phyloP scores from a whole-genome alignment of 2,888 invertebrate genomes.

The Ephialtes manifestator region DNA sequence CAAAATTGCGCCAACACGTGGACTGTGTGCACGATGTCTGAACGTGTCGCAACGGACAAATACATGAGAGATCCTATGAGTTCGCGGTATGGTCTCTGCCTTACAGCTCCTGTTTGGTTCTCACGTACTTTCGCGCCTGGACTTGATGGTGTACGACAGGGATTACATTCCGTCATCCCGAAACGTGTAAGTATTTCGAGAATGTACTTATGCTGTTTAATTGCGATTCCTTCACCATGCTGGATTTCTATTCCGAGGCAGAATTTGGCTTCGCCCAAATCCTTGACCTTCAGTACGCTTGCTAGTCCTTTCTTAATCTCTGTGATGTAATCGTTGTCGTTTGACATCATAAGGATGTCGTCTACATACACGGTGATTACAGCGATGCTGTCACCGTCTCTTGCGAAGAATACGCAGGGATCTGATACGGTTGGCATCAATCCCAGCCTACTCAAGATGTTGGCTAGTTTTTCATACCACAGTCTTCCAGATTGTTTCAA shows the following conservation, averaged over 20 bases:
- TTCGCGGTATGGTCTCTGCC: constrained; percentile 9
- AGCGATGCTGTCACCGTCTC: neutral
- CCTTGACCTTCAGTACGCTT: constrained; percentile 12
- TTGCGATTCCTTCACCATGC: neutral
- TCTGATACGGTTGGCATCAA: constrained; percentile 12
- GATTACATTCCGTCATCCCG: constrained; percentile 24
- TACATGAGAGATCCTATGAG: constrained; percentile 5
- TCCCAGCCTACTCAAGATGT: neutral
- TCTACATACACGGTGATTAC: constrained; percentile 29
- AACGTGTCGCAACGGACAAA: neutral
- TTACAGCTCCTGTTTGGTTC: neutral
- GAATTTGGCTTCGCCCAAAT: constrained; percentile 33
- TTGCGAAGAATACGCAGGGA: constrained; percentile 4
- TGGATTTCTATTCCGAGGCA: constrained; percentile 39
- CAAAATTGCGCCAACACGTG: neutral
- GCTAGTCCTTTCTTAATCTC: neutral
- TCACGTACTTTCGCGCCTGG: neutral
- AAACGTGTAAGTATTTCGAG: constrained; percentile 21
- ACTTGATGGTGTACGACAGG: constrained; percentile 5
- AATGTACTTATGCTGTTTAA: constrained; percentile 20
- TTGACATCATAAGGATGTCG: neutral
- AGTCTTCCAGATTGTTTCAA: constrained; percentile 34
- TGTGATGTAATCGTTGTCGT: neutral
- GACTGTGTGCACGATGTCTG: neutral
- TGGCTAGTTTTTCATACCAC: constrained; percentile 10